Conservation (phyloP, 92 coral and sea anemone genomes). For the Zoanthus sociatus region DNA sequence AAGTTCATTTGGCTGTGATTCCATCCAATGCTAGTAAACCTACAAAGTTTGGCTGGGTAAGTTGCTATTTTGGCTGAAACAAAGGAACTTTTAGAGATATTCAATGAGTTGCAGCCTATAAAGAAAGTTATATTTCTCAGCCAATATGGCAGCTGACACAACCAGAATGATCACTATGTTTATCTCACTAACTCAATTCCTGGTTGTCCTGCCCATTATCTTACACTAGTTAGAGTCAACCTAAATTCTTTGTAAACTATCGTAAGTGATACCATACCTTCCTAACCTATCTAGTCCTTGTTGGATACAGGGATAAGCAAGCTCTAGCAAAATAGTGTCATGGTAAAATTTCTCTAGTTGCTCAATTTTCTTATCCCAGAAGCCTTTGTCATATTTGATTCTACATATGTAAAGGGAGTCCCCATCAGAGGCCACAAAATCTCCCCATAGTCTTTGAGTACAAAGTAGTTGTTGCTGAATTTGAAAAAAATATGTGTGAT, state of each 20-base stretch:
- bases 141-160: constrained; percentile 4
- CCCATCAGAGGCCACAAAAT: constrained; percentile 59
- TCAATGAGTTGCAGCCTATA: not conserved
- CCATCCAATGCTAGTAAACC: not conserved
- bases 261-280: constrained; percentile 14
- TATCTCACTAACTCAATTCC: not conserved
- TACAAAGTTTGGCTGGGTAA: not conserved
- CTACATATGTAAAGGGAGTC: constrained; percentile 39
- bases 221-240: not conserved
- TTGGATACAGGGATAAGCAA: not conserved
- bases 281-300: constrained; percentile 21
- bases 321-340: not conserved
- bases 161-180: not conserved
- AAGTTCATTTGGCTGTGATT: not conserved
- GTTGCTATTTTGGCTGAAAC: constrained; percentile 1
- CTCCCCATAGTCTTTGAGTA: constrained; percentile 55
- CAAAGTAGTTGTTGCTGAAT: constrained; percentile 56
- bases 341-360: not conserved
- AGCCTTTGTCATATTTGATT: not conserved
- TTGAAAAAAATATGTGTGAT: constrained; percentile 46
- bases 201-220: not conserved
- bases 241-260: not conserved
- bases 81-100: not conserved
- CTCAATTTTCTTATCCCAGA: too few relatives aligned
- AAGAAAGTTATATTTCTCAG: not conserved